Evolutionary conservation across 1,140 invertebrate genomes (phyloP), one percentile per base, ranked within the genome.

Genomic region (Lycorma delicatula): DNA sequence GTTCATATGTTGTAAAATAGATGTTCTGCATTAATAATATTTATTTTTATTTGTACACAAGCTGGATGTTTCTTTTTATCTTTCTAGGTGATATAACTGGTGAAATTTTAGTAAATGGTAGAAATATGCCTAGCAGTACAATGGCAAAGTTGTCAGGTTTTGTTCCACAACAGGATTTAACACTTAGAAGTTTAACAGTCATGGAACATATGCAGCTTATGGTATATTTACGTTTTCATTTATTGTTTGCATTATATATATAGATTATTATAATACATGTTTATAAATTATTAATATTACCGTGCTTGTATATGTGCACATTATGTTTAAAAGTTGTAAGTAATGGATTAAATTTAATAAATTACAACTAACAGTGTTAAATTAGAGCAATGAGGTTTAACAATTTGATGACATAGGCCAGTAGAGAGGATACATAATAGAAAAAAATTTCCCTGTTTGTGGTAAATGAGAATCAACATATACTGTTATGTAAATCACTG

Each of bases 131-230:
- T 12, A 74, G 77, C 55, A 70, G 79, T 62, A 72, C 81, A 4
- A 81, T 87, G 71, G 74, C 79, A 48, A 77, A 76, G 65, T 80
- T 86, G 60, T 87, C 85, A 20, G 82, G 81, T 58, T 87, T 86
- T 69, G 75, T 87, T 41, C 83, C 84, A 3, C 85, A 88, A 67
- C 75, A 81, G 53, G 83, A 87, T 68, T 70, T 87, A 62, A 77
- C 79, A 44, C 72, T 85, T 23, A 81, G 84, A 60, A 77, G 80
- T 11, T 73, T 88, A 49, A 85, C 81, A 1, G 82, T 85, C n/a
- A 70, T 75, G 51, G 85, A 88, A 68, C 84, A 87, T 67, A 79
- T 88, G 72, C 78, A 80, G 64, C 86, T 88, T 65, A 87, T 87
- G 84, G 84, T 85, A 70, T 72, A 72, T 63, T 38, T 34, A 34